Conservation (phyloP, 1,140 invertebrate species). For the Lepidotrigona ventralis region DNA sequence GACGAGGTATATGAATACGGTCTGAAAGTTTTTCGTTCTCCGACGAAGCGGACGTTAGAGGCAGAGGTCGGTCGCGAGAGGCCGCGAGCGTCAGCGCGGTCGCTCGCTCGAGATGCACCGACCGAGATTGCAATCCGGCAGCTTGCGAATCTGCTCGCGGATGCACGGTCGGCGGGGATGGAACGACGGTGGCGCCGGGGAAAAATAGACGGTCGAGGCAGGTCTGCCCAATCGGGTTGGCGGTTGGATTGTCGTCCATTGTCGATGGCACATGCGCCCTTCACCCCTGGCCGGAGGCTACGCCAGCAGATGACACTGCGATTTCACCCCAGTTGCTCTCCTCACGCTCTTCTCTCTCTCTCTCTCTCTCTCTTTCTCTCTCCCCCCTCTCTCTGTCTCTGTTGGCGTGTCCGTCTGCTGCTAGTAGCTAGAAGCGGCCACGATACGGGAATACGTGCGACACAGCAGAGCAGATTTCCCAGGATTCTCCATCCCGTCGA, state of each 20-base stretch:
- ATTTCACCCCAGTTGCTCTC: constrained; percentile 41
- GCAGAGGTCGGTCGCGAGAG: not conserved
- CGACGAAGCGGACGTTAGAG: not conserved
- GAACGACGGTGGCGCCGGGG: not conserved
- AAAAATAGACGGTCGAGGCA: constrained; percentile 49
- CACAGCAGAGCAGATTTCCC: too few relatives aligned
- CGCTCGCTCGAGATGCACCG: not conserved
- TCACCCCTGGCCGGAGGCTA: not conserved
- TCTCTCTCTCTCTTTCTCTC: not conserved
- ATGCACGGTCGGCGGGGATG: constrained; percentile 7
- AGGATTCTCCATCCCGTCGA: too few relatives aligned
- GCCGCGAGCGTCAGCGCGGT: not conserved
- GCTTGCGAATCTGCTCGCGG: constrained; percentile 12
- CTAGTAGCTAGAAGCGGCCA: too few relatives aligned
- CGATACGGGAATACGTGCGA: too few relatives aligned
- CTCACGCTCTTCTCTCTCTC: constrained; percentile 18
- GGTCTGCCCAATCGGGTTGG: constrained; percentile 17
- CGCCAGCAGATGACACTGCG: constrained; percentile 51
- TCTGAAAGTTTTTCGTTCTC: too few relatives aligned
- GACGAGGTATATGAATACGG: too few relatives aligned
- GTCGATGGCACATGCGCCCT: constrained; percentile 52
- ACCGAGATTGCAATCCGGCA: not conserved
- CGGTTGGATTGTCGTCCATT: not conserved
- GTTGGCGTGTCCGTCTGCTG: too few relatives aligned
- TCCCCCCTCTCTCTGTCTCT: too few relatives aligned